Conservation (phyloP, 2,888 invertebrate genomes). For the Trypoxylon attenuatum region DNA sequence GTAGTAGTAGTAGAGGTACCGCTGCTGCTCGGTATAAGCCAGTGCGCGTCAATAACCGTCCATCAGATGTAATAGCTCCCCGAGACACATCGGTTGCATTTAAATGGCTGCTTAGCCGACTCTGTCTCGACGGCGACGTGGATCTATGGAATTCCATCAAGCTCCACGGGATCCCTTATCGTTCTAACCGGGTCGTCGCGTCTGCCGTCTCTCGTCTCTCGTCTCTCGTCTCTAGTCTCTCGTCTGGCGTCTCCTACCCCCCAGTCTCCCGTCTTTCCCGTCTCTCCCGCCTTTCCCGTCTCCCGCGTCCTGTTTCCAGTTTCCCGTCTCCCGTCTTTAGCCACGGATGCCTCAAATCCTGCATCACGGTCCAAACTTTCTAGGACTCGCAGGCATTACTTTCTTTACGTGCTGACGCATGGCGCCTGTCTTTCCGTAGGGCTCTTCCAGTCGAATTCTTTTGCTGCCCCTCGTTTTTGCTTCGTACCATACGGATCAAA, state of each 20-base stretch:
- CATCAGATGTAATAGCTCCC: conserved; percentile 75
- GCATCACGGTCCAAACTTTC: neutral
- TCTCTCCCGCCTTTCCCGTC: conserved; percentile 18
- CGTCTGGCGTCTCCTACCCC: too few relatives aligned
- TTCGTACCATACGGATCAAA: neutral
- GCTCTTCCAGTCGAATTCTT: too few relatives aligned
- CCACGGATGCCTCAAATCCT: neutral
- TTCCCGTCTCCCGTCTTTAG: conserved; percentile 10
- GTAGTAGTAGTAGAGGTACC: conserved; percentile 43
- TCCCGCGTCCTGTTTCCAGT: conserved; percentile 46
- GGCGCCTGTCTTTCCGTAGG: too few relatives aligned
- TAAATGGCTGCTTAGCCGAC: conserved; percentile 75
- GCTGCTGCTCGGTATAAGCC: conserved; percentile 71
- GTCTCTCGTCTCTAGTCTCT: conserved; percentile 51
- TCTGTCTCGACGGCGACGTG: conserved; percentile 74
- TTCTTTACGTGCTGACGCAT: too few relatives aligned
- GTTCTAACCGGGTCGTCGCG: conserved; percentile 70
- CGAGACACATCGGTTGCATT: conserved; percentile 75
- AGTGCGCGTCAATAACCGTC: conserved; percentile 75
- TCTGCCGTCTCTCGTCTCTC: conserved; percentile 59
- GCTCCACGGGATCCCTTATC: conserved; percentile 73
- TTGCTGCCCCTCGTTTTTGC: neutral
- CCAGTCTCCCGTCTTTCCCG: neutral
- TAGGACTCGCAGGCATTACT: neutral
- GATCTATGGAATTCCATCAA: conserved; percentile 75